Conservation (phyloP, 2,888 invertebrate species). For the Arenicola marina region DNA sequence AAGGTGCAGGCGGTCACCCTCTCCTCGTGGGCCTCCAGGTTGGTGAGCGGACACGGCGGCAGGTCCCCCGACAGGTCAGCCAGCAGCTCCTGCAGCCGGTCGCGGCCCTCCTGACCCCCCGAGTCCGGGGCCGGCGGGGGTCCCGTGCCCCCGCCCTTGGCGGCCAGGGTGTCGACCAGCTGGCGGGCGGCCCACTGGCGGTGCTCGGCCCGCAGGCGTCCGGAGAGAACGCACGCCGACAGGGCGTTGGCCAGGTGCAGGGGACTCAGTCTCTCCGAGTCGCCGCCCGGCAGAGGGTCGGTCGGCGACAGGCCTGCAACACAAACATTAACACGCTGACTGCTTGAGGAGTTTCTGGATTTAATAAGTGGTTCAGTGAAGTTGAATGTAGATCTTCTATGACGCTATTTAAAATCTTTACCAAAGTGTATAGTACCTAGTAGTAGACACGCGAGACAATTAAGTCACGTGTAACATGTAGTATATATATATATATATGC, state of each 20-base stretch:
- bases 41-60: slow-evolving; percentile 56
- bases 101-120: not conserved
- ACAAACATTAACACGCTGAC: too few species aligned
- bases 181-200: slow-evolving; percentile 70
- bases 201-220: slow-evolving; percentile 64
- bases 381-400: too few species aligned
- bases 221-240: slow-evolving; percentile 68
- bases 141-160: slow-evolving; percentile 23
- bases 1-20: slow-evolving; percentile 63
- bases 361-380: too few species aligned
- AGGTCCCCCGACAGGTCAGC: slow-evolving; percentile 66
- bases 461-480: too few species aligned
- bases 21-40: slow-evolving; percentile 68
- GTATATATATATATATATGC: too few species aligned
- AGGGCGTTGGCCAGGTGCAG: slow-evolving; percentile 68
- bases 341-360: too few species aligned
- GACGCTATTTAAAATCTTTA: too few species aligned
- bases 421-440: too few species aligned
- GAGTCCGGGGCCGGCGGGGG: too few species aligned
- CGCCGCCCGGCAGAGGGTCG: not conserved
- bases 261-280: slow-evolving; percentile 45
- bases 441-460: too few species aligned
- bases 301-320: too few species aligned
- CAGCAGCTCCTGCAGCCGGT: slow-evolving; percentile 33
- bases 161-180: slow-evolving; percentile 59